These are phyloP conservation scores for Drosophila yakuba DNA, from an alignment of 1,140 invertebrate genomes.

Conservation along the genomic window DNA sequence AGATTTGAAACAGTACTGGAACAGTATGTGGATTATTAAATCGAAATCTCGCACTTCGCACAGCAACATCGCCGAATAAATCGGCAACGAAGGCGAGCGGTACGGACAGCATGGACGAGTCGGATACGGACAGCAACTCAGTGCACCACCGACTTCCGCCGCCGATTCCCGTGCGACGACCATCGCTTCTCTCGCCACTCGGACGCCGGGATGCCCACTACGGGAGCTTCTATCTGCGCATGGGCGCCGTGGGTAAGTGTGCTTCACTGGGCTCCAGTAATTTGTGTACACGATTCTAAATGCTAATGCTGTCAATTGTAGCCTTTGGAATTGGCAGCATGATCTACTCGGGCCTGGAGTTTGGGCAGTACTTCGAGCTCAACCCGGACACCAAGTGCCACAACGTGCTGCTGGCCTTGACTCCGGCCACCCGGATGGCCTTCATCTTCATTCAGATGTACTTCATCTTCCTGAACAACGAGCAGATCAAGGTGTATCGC, in stretches of 20 bases:
- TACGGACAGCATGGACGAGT: constrained; percentile 85
- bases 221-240: constrained; percentile 96
- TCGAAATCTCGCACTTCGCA: neutral
- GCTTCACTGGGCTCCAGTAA: neutral
- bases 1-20: neutral
- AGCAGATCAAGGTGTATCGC: constrained; percentile 96
- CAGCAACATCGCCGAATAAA: constrained; percentile 71
- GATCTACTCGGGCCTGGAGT: constrained; percentile 97
- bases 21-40: neutral
- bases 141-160: constrained; percentile 85
- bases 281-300: neutral
- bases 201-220: constrained; percentile 89
- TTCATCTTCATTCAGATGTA: constrained; percentile 98
- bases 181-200: constrained; percentile 83
- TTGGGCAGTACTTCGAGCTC: constrained; percentile 96
- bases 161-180: constrained; percentile 83
- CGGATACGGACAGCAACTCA: constrained; percentile 86
- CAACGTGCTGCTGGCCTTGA: constrained; percentile 93
- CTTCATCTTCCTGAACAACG: constrained; percentile 97
- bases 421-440: constrained; percentile 94
- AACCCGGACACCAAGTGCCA: constrained; percentile 93
- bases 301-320: constrained; percentile 74
- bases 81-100: constrained; percentile 60
- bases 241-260: constrained; percentile 94
- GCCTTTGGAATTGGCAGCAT: constrained; percentile 97